These are phyloP conservation scores for mouse (Mus musculus) DNA, from an alignment of 2,113 vertebrate species.

Conservation along the genomic window GRCm39 chr14:99151501-99152000, in stretches of 20 bases:
- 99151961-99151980: neutral
- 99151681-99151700: neutral
- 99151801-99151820: neutral
- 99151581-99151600: neutral
- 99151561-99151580: neutral
- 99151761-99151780: neutral
- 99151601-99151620: neutral
- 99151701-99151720: neutral
- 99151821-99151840: neutral
- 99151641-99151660: neutral
- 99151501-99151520: neutral
- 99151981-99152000: neutral
- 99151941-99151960: neutral
- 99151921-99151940: neutral
- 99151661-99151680: neutral
- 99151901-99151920: neutral
- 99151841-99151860: neutral
- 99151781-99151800: neutral
- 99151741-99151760: neutral
- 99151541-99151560: neutral
- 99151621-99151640: neutral
- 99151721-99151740: neutral
- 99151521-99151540: neutral
- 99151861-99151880: neutral
- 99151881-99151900: neutral